Conservation (phyloP, 2,888 invertebrate genomes). For the Cryptocephalus moraei region DNA sequence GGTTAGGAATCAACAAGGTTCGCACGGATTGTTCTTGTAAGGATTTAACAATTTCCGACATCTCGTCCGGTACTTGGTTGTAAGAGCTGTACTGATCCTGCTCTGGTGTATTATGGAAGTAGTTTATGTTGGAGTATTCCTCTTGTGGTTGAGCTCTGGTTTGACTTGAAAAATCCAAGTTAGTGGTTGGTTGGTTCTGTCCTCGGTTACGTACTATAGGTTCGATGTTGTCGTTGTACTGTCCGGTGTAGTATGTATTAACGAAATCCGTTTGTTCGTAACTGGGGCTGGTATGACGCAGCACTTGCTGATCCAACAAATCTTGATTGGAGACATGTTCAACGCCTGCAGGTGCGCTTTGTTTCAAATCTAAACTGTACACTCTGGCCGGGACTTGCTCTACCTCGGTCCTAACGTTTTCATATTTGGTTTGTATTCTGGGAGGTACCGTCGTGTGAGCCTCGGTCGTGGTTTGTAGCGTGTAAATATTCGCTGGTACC, state of each 20-base stretch:
- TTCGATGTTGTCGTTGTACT: constrained; percentile 3
- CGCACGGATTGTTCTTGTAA: constrained; percentile 44
- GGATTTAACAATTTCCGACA: constrained; percentile 38
- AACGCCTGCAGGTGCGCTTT: constrained; percentile 5
- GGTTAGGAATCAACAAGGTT: constrained; percentile 28
- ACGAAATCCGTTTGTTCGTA: constrained; percentile 4
- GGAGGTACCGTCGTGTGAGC: neutral
- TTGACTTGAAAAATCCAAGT: neutral
- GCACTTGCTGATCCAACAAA: constrained; percentile 13
- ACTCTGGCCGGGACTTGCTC: constrained; percentile 17
- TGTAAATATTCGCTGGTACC: constrained; percentile 13
- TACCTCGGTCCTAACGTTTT: constrained; percentile 11
- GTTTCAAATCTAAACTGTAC: constrained; percentile 11
- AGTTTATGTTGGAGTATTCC: neutral
- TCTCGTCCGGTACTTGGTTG: neutral
- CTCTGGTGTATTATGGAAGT: neutral
- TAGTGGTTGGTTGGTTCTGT: neutral
- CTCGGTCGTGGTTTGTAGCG: neutral
- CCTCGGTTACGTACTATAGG: constrained; percentile 14
- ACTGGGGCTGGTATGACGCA: constrained; percentile 3
- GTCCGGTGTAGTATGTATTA: neutral
- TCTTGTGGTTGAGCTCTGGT: neutral
- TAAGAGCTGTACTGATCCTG: neutral
- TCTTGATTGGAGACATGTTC: constrained; percentile 11
- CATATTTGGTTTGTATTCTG: constrained; percentile 4